Conservation (phyloP, 2,797 vertebrate genomes). For the Malurus leucopterus region DNA sequence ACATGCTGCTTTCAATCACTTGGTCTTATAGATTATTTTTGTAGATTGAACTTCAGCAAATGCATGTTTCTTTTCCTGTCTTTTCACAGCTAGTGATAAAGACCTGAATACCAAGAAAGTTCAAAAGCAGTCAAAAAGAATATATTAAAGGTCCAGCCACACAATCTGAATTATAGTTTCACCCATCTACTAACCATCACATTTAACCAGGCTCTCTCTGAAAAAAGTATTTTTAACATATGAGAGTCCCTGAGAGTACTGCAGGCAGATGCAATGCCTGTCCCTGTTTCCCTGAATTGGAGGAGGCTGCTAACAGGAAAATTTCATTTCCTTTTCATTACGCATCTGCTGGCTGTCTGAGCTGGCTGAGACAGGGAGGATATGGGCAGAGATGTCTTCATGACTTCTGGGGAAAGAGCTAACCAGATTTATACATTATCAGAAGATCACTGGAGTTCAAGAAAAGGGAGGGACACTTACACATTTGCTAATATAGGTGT, state of each 20-base stretch:
- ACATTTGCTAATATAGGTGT: background rate
- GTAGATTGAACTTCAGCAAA: background rate
- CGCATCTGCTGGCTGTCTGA: background rate
- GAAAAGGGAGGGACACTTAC: background rate
- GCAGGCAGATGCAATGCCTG: background rate
- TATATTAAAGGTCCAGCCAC: background rate
- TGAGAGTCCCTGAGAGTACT: background rate
- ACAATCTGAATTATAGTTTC: background rate
- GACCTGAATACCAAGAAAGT: background rate
- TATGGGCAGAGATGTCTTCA: background rate
- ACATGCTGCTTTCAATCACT: background rate
- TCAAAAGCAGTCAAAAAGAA: background rate
- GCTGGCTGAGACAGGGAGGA: background rate
- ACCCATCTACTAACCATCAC: background rate
- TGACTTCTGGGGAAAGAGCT: background rate
- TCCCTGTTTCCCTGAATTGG: background rate
- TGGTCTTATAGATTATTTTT: background rate
- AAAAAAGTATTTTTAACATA: background rate
- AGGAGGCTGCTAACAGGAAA: constrained; percentile 19
- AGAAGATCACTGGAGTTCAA: background rate
- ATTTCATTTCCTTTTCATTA: constrained; percentile 10
- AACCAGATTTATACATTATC: background rate
- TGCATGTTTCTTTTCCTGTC: background rate
- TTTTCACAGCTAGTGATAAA: background rate
- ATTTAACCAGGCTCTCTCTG: background rate